phyloP scores from a whole-genome alignment of 1,140 invertebrate genomes.

The Papilio aristodemus region DNA sequence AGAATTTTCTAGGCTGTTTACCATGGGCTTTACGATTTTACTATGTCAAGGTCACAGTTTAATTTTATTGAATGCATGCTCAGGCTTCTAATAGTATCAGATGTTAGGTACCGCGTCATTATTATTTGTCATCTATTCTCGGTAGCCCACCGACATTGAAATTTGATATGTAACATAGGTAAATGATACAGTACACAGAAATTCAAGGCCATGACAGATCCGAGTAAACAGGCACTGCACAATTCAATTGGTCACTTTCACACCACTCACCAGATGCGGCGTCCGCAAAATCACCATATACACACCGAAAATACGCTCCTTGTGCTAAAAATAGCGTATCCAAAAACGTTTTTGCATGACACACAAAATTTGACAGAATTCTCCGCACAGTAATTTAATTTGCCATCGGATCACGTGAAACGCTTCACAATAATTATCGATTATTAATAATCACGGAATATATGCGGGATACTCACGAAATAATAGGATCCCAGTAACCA shows the following conservation, averaged over 20 bases:
- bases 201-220: slow-evolving; percentile 56
- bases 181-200: slow-evolving; percentile 43
- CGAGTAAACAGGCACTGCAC: slow-evolving; percentile 43
- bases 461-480: slow-evolving; percentile 69
- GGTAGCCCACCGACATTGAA: slow-evolving; percentile 40
- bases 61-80: slow-evolving; percentile 18
- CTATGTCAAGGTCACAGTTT: slow-evolving; percentile 39
- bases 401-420: slow-evolving; percentile 53
- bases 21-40: slow-evolving; percentile 31
- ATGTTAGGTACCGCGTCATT: slow-evolving; percentile 27
- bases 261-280: slow-evolving; percentile 60
- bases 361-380: slow-evolving; percentile 50
- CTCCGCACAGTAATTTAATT: slow-evolving; percentile 59
- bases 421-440: slow-evolving; percentile 54
- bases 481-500: slow-evolving; percentile 59
- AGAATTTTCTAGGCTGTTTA: slow-evolving; percentile 35
- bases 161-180: slow-evolving; percentile 45
- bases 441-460: slow-evolving; percentile 54
- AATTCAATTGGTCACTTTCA: slow-evolving; percentile 63
- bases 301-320: slow-evolving; percentile 67
- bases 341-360: slow-evolving; percentile 61
- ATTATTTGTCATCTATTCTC: slow-evolving; percentile 15
- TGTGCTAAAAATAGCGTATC: slow-evolving; percentile 70
- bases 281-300: slow-evolving; percentile 71
- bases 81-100: slow-evolving; percentile 10